Evolutionary conservation across 2,797 vertebrate genomes (phyloP).

Genomic region (Siniperca scherzeri): DNA sequence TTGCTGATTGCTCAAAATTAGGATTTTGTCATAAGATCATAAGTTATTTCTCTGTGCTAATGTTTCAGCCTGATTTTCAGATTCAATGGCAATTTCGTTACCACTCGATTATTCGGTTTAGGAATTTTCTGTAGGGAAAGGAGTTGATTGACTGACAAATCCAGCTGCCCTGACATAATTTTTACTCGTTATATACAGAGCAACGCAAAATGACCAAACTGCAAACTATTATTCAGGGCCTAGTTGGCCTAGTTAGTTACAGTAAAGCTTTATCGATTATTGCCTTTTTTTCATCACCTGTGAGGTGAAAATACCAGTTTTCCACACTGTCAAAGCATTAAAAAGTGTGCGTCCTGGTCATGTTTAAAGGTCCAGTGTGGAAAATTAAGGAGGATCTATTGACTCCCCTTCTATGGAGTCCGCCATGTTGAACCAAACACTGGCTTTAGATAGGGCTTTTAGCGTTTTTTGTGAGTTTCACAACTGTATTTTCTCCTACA

Average conservation of each 20-base stretch:
- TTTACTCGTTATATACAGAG: not conserved
- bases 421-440: too few relatives aligned
- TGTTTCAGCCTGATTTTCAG: not conserved
- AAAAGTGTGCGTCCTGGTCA: not conserved
- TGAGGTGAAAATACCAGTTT: not conserved
- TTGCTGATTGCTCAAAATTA: not conserved
- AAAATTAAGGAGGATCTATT: too few relatives aligned
- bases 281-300: not conserved
- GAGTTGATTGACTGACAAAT: not conserved
- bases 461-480: too few relatives aligned
- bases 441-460: too few relatives aligned
- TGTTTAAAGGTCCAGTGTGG: too few relatives aligned
- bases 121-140: conserved; percentile 9
- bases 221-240: not conserved
- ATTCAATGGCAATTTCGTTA: not conserved
- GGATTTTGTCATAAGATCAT: not conserved
- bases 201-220: not conserved
- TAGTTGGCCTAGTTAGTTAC: not conserved
- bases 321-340: not conserved
- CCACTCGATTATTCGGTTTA: not conserved
- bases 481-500: too few relatives aligned
- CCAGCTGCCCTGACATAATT: not conserved
- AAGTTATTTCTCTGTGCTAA: not conserved
- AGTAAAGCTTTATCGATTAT: too few relatives aligned
- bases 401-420: too few relatives aligned